Base-by-base conservation (phyloP, 2,797 vertebrate genomes). In the Meda fulgida region DNA sequence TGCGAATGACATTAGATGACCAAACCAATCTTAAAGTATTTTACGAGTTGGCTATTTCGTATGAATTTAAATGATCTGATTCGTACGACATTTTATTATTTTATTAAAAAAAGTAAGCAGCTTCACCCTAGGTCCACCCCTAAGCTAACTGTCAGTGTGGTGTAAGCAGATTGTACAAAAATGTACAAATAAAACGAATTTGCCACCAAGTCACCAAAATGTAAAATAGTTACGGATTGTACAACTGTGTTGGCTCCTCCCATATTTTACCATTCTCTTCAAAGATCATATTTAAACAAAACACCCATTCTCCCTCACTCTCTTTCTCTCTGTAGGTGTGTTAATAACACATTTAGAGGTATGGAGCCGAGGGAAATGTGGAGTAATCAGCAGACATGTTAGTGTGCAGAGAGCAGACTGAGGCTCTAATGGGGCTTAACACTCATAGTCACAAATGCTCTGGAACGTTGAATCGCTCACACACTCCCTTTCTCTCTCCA, bases 341-440 rank as follows among this genome's bases (percentile, higher is more conserved):
- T 92, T 92, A 92, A 90, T 89, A 88, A 80, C 89, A 91, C 88
- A 92, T 93, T 92, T 92, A 94, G 93, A 93, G 89, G 92, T 92
- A 76, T 34, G 85, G 93, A 91, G 87, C 93, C 92, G 88, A 94
- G 92, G 93, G 87, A 88, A 94, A 88, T 86, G 92, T 93, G 92
- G 91, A 92, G 91, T 92, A 92, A 92, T 93, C 93, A 91, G 90
- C 88, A 90, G 88, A 66, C 26, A 89, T 91, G 92, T 92, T 92
- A 92, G 90, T 90, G 40, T 67, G 78, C 63, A 67, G 23, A 26
- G 87, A 89, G 89, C 93, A 87, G 89, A 89, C 46, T 84, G 38
- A 88, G 67, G 92, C 91, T 90, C 91, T 94, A 92, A 93, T 93
- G 93, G 91, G 89, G 92, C 69, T 85, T 71, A 73, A 60, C 58